Conservation (phyloP, 2,797 vertebrate species). For the Sebastes jordani region DNA sequence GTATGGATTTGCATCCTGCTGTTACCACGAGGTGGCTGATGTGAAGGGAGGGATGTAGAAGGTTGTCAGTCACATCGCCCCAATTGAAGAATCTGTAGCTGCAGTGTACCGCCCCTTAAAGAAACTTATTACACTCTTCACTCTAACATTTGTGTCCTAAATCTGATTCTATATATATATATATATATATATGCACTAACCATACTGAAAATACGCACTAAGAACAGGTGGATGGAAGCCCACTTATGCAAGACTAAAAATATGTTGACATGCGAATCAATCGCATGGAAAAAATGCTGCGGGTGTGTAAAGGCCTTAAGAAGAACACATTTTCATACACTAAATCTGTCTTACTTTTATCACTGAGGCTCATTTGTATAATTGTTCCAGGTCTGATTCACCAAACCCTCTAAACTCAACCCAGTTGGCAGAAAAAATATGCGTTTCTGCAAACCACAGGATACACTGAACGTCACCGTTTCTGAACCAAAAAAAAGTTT, state of each 20-base stretch:
- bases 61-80: not conserved
- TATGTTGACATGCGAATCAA: too few species aligned
- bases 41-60: not conserved
- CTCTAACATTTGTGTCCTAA: not conserved
- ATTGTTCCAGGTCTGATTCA: not conserved
- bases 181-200: not conserved
- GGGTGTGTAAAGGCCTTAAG: not conserved
- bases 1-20: slow-evolving; percentile 9
- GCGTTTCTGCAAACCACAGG: too few species aligned
- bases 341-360: not conserved
- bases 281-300: too few species aligned
- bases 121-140: not conserved
- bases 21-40: not conserved
- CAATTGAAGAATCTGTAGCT: not conserved
- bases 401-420: not conserved
- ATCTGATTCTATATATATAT: not conserved
- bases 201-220: not conserved
- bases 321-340: not conserved
- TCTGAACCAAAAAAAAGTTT: too few species aligned
- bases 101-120: not conserved
- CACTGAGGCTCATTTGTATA: not conserved
- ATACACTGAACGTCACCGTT: too few species aligned
- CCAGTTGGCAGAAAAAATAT: too few species aligned
- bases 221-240: not conserved
- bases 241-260: accelerated